These are phyloP conservation scores for Parapsyche elsis DNA, from an alignment of 1,140 invertebrate species.

Conservation along the genomic window DNA sequence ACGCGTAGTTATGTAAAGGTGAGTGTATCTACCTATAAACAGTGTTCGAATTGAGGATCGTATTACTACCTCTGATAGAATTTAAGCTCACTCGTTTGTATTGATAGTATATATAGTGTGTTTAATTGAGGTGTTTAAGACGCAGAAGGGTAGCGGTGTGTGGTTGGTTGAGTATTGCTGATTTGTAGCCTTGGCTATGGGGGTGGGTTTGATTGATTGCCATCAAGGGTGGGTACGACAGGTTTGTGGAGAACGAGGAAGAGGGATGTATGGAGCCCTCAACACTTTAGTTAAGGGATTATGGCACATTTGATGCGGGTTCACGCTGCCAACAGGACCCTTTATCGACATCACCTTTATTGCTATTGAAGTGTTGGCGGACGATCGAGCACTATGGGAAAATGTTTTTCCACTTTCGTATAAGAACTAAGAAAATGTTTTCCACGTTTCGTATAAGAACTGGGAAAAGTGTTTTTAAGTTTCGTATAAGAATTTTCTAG, in stretches of 20 bases:
- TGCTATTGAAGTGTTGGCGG: slow-evolving; percentile 36
- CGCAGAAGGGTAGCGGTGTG: too few relatives aligned
- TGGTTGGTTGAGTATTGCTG: not conserved
- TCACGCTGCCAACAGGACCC: slow-evolving; percentile 41
- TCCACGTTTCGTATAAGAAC: too few relatives aligned
- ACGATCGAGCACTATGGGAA: not conserved
- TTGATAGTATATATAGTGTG: too few relatives aligned
- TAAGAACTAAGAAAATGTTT: not conserved
- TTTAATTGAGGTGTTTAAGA: too few relatives aligned
- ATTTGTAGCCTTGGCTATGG: not conserved
- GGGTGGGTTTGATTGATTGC: slow-evolving; percentile 43
- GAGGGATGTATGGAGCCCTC: slow-evolving; percentile 22
- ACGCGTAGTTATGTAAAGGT: too few relatives aligned
- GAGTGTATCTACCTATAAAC: too few relatives aligned
- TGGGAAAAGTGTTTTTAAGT: too few relatives aligned
- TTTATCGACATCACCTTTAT: slow-evolving; percentile 46
- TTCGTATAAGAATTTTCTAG: too few relatives aligned
- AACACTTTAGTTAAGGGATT: slow-evolving; percentile 43
- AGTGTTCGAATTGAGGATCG: too few relatives aligned
- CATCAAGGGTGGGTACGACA: slow-evolving; percentile 29
- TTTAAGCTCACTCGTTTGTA: too few relatives aligned
- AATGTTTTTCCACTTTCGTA: not conserved
- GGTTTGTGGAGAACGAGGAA: not conserved
- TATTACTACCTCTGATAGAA: too few relatives aligned
- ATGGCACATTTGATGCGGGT: slow-evolving; percentile 46